phyloP scores from a whole-genome alignment of 2,113 vertebrate genomes.

The Numida meleagris region DNA sequence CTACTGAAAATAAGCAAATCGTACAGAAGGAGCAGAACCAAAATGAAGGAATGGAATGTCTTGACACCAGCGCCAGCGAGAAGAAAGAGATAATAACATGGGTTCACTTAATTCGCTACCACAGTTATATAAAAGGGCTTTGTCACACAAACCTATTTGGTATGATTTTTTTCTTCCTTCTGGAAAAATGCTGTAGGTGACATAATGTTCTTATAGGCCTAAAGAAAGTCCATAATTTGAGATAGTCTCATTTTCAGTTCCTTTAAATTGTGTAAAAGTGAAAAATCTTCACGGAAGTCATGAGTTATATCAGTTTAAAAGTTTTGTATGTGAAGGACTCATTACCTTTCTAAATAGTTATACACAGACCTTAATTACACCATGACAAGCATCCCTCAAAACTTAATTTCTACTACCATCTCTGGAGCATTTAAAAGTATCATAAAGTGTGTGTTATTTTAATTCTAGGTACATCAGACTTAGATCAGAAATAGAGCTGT shows the following conservation, averaged over 20 bases:
- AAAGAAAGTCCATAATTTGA: neutral
- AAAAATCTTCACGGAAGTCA: neutral
- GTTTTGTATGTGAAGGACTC: neutral
- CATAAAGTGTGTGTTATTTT: neutral
- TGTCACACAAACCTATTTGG: slow-evolving; percentile 75
- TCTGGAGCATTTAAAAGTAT: neutral
- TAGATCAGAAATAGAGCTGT: neutral
- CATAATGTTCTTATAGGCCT: neutral
- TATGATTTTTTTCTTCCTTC: slow-evolving; percentile 54
- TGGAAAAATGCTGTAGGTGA: neutral
- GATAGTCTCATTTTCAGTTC: neutral
- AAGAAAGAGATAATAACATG: slow-evolving; percentile 72
- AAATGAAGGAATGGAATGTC: neutral
- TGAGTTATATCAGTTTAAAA: neutral
- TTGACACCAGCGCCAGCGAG: neutral
- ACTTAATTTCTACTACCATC: neutral
- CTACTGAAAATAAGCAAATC: neutral
- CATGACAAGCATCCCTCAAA: neutral
- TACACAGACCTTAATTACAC: neutral
- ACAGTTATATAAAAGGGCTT: slow-evolving; percentile 78
- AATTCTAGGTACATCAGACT: neutral
- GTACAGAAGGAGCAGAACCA: neutral
- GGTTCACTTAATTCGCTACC: slow-evolving; percentile 81
- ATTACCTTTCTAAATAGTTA: neutral
- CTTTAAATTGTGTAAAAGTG: neutral